Conservation (phyloP, 2,113 vertebrate genomes). For the Entomyzon cyanotis region DNA sequence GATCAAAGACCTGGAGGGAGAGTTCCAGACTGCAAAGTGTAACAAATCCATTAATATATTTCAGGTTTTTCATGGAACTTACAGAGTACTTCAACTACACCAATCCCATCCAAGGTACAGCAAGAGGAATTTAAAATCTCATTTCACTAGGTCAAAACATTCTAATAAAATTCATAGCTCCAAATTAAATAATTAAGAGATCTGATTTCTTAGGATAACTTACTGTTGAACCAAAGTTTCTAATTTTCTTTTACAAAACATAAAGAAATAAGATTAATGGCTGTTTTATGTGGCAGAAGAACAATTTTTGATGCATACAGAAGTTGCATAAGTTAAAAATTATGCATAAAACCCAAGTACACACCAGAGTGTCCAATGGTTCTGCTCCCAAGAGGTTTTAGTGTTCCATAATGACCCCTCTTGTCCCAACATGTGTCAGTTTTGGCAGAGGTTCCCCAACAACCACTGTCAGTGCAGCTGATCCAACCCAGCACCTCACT, state of each 20-base stretch:
- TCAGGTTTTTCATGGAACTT: neutral
- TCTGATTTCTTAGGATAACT: neutral
- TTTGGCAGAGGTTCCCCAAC: neutral
- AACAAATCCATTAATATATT: neutral
- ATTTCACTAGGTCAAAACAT: neutral
- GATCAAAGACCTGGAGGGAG: neutral
- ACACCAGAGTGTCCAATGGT: neutral
- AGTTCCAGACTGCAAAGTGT: neutral
- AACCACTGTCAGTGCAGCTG: neutral
- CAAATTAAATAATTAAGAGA: neutral
- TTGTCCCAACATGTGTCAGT: neutral
- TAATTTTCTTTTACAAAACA: neutral
- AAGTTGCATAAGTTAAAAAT: neutral
- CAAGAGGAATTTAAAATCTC: neutral
- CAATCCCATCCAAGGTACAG: neutral
- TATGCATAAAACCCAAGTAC: neutral
- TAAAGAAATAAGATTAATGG: neutral
- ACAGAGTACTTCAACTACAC: neutral
- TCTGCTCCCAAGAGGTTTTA: neutral
- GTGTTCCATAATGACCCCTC: neutral
- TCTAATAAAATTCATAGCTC: neutral
- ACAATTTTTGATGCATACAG: accelerated
- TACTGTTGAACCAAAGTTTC: neutral
- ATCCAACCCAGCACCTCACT: neutral
- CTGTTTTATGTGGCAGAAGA: accelerated